Evolutionary conservation across 2,888 invertebrate genomes (phyloP).

Genomic region (Steinernema scapterisci): DNA sequence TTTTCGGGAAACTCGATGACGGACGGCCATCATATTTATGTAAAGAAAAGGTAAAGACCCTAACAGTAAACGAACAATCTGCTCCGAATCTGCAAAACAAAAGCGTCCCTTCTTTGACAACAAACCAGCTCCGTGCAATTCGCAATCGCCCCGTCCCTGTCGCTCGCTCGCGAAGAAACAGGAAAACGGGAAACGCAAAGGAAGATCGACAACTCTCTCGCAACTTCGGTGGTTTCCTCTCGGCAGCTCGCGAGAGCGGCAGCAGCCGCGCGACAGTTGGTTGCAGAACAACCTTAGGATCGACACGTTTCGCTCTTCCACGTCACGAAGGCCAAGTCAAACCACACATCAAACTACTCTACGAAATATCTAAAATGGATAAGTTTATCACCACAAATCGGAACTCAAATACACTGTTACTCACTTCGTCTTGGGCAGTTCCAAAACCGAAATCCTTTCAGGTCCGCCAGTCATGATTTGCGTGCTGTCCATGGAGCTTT

Average conservation of each 20-base stretch:
- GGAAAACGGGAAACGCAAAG: too few relatives aligned
- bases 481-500: not conserved
- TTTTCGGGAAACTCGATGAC: too few relatives aligned
- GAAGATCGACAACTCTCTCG: too few relatives aligned
- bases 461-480: not conserved
- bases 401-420: not conserved
- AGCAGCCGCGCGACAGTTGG: slow-evolving; percentile 24
- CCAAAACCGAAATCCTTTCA: not conserved
- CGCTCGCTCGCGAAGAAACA: too few relatives aligned
- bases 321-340: not conserved
- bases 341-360: not conserved
- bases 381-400: not conserved
- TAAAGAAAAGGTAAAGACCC: too few relatives aligned
- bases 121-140: not conserved
- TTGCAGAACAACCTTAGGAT: not conserved
- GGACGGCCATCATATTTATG: too few relatives aligned
- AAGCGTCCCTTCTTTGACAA: not conserved
- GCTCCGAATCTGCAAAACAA: not conserved
- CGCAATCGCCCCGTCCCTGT: not conserved
- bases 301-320: not conserved
- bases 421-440: not conserved
- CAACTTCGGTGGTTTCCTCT: not conserved
- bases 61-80: not conserved
- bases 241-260: not conserved
- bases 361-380: not conserved